Evolutionary conservation across 2,888 invertebrate species (phyloP).

Genomic region (Morpho helenor): DNA sequence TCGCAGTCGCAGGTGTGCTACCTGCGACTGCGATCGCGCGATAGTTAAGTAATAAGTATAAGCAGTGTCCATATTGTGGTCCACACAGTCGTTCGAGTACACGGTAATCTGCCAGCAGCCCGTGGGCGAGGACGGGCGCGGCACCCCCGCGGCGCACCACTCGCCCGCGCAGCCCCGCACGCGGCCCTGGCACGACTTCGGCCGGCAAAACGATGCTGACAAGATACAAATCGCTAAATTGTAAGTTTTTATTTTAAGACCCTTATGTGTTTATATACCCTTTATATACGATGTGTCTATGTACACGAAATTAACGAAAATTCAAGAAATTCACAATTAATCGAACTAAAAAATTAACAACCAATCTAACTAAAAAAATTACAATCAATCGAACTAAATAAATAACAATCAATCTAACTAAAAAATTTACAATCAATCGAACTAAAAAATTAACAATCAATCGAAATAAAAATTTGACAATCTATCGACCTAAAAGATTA

Average conservation of each 20-base stretch:
- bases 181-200: constrained; percentile 96
- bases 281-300: too few relatives aligned
- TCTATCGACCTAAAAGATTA: too few relatives aligned
- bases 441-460: too few relatives aligned
- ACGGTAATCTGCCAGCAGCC: constrained; percentile 91
- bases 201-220: constrained; percentile 95
- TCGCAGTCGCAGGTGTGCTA: too few relatives aligned
- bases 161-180: constrained; percentile 83
- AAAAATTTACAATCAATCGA: too few relatives aligned
- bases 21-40: too few relatives aligned
- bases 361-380: too few relatives aligned
- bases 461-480: too few relatives aligned
- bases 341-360: neutral
- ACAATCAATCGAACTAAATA: too few relatives aligned
- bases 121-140: constrained; percentile 77
- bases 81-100: constrained; percentile 91
- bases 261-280: neutral
- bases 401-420: too few relatives aligned
- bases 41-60: neutral
- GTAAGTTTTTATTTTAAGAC: constrained; percentile 82
- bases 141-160: constrained; percentile 81
- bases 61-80: constrained; percentile 6
- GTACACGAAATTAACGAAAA: too few relatives aligned
- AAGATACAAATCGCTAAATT: constrained; percentile 99
- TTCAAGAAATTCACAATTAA: too few relatives aligned